Evolutionary conservation across 2,113 vertebrate genomes (phyloP).

Genomic region (Salminus brasiliensis): DNA sequence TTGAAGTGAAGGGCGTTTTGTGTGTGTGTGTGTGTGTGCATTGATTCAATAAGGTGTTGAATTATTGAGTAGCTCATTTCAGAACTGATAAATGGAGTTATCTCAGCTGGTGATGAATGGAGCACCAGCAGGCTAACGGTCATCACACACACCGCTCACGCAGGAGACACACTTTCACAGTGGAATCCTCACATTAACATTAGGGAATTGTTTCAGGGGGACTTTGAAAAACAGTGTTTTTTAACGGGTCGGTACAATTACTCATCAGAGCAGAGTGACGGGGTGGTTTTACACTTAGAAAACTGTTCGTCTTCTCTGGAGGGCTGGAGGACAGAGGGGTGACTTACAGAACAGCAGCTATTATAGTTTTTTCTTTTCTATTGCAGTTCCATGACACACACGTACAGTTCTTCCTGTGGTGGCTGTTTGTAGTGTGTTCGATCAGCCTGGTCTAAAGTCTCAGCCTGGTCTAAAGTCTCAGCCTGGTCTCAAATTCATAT

Average conservation of each 20-base stretch:
- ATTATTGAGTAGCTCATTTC: conserved; percentile 59
- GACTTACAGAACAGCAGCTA: neutral
- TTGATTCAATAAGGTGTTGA: conserved; percentile 46
- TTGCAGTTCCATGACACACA: neutral
- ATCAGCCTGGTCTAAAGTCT: too few relatives aligned
- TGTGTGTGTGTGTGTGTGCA: conserved; percentile 7
- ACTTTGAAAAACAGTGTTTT: neutral
- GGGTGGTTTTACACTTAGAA: too few relatives aligned
- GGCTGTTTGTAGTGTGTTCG: too few relatives aligned
- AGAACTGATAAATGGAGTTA: conserved; percentile 44
- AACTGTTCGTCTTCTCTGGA: neutral
- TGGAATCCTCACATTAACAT: neutral
- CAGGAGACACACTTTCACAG: neutral
- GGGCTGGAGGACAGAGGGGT: too few relatives aligned
- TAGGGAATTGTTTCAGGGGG: neutral
- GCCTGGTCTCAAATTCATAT: too few relatives aligned
- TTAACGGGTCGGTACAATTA: neutral
- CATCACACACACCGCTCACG: conserved; percentile 4
- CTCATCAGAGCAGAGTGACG: neutral
- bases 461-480: too few relatives aligned
- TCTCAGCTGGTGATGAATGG: conserved; percentile 50
- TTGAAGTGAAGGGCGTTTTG: conserved; percentile 39
- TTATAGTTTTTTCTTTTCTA: neutral
- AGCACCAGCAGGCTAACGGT: neutral
- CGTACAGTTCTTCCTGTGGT: too few relatives aligned